Evolutionary conservation across 1,140 invertebrate species (phyloP).

Genomic region (Bombus vancouverensis): DNA sequence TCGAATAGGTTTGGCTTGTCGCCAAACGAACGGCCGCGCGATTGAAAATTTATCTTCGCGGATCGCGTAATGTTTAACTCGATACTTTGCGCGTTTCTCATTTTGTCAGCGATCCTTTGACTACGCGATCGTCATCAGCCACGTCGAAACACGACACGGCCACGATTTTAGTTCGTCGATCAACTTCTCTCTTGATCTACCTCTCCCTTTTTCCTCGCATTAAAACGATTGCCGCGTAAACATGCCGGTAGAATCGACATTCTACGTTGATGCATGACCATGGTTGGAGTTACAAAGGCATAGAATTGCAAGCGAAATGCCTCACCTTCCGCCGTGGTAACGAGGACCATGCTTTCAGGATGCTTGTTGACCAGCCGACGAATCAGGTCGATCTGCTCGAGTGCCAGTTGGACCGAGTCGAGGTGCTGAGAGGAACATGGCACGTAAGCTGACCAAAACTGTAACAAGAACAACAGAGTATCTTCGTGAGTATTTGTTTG

Average conservation of each 20-base stretch:
- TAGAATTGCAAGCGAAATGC: constrained; percentile 15
- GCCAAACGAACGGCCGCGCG: constrained; percentile 29
- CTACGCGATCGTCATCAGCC: neutral
- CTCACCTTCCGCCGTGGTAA: constrained; percentile 86
- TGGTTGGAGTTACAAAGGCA: neutral
- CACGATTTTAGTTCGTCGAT: neutral
- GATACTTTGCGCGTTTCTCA: neutral
- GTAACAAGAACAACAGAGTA: constrained; percentile 56
- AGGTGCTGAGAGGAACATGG: constrained; percentile 91
- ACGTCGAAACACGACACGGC: neutral
- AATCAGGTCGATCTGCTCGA: constrained; percentile 95
- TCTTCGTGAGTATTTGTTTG: neutral
- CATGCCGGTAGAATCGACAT: neutral
- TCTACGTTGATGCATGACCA: neutral
- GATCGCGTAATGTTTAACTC: constrained; percentile 1
- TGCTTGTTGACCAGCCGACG: constrained; percentile 92
- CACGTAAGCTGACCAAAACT: constrained; percentile 93
- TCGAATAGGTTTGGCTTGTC: constrained; percentile 37
- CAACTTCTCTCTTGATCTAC: neutral
- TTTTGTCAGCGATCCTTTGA: constrained; percentile 16
- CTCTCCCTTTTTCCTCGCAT: neutral
- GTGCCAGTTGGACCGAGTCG: constrained; percentile 92
- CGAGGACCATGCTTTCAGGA: constrained; percentile 87
- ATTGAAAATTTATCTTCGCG: constrained; percentile 50
- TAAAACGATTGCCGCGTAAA: neutral